Base-by-base conservation (phyloP, 2,888 invertebrate species). In the Stenolophus ochropezus region DNA sequence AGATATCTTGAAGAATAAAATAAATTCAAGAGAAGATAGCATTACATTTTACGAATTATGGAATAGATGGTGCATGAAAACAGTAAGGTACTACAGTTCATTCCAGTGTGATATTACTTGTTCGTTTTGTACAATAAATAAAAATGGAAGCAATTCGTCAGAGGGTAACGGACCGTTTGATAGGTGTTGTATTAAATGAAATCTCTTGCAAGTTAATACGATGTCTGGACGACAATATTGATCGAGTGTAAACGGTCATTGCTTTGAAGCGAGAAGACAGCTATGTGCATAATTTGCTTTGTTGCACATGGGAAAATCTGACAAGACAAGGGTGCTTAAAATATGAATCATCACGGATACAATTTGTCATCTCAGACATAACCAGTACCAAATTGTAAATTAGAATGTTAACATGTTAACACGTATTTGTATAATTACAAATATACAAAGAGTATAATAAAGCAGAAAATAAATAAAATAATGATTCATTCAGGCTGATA, bases 181-280 rank as follows among this genome's bases (percentile, higher is more conserved):
- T 61, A 61, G 61, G 61, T 61, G 25, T 14, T 61, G 14, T n/a
- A 23, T 61, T 61, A 25, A 61, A 61, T 61, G 21, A 61, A 61
- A 61, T 61, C 58, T 58, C n/a, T 25, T 11, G 21, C 23, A 23
- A 61, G 23, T 61, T n/a, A 61, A 61, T 61, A 14, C 23, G 25
- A 61, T 6, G 61, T 61, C 61, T 61, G 23, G 61, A 61, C 61
- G 14, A 61, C 23, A 23, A 23, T 61, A 61, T 61, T 61, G 61
- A 61, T 61, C 61, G 61, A 23, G 25, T 11, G 56, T 1, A 6
- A 14, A 23, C 61, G 61, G 61, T 61, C 61, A 61, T 61, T 61
- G 61, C 61, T 61, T 14, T 61, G 25, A 25, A 25, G 14, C 5
- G 25, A 61, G 61, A 61, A 42, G 33, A 42, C 33, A 42, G 8